Conservation (phyloP, 2,888 invertebrate genomes). For the Napeogenes sylphis region DNA sequence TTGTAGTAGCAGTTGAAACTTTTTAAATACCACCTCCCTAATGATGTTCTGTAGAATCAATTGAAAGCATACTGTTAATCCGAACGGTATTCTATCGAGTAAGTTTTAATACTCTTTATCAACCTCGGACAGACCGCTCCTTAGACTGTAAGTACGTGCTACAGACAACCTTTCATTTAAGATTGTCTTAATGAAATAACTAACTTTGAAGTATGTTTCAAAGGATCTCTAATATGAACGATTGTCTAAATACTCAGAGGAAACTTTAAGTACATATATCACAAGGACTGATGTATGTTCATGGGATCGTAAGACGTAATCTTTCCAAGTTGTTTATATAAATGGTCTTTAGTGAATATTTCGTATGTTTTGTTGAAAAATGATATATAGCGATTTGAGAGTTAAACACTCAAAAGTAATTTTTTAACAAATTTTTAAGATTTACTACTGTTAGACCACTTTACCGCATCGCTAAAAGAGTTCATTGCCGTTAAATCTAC, state of each 20-base stretch:
- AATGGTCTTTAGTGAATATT: background rate
- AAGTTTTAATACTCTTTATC: conserved; percentile 76
- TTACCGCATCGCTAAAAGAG: conserved; percentile 71
- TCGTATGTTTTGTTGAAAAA: background rate
- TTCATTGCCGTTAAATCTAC: conserved; percentile 72
- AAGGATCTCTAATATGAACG: too few species aligned
- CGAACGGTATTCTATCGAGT: conserved; percentile 60
- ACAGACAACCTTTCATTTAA: conserved; percentile 44
- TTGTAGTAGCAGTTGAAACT: too few species aligned
- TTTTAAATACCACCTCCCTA: conserved; percentile 7
- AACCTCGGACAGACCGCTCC: conserved; percentile 61
- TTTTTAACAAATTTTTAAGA: conserved; percentile 46
- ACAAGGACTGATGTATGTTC: too few species aligned
- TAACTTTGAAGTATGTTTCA: background rate
- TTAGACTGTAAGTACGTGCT: conserved; percentile 41
- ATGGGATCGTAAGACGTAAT: too few species aligned
- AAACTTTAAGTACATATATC: too few species aligned
- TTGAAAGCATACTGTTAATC: conserved; percentile 58
- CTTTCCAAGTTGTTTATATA: too few species aligned
- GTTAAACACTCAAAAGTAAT: conserved; percentile 45
- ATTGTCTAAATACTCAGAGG: too few species aligned
- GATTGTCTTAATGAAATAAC: background rate
- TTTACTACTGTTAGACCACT: conserved; percentile 54
- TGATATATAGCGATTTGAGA: conserved; percentile 23
- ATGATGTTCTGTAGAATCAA: conserved; percentile 53